phyloP scores from a whole-genome alignment of 2,797 vertebrate genomes.

The Buceros bicornis region DNA sequence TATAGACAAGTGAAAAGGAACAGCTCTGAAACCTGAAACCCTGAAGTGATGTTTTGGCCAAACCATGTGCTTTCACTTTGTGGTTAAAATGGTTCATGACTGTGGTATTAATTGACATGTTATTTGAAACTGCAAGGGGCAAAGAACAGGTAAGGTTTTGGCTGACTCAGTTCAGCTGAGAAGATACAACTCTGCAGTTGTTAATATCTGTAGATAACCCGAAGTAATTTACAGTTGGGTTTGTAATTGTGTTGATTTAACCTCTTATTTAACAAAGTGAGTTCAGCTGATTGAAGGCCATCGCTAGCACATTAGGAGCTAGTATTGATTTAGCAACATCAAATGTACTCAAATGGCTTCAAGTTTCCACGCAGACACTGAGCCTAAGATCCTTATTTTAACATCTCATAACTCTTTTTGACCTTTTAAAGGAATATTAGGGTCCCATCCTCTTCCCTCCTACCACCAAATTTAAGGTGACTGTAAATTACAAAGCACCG shows the following conservation, averaged over 20 bases:
- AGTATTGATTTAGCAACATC: not conserved
- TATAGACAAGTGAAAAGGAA: not conserved
- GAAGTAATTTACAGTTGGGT: not conserved
- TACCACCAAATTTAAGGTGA: not conserved
- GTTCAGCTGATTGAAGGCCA: not conserved
- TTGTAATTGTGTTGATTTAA: not conserved
- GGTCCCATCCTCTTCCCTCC: not conserved
- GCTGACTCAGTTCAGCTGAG: not conserved
- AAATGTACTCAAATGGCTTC: not conserved
- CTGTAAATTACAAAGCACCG: not conserved
- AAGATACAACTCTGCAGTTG: not conserved
- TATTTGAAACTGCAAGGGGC: not conserved
- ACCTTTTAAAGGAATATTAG: not conserved
- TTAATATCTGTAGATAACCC: not conserved
- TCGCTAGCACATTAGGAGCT: not conserved
- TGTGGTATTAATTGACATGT: not conserved
- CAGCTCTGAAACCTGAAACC: not conserved
- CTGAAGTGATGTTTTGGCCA: not conserved
- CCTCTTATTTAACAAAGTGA: not conserved
- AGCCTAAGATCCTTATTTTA: not conserved
- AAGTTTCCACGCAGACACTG: not conserved
- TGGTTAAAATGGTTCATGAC: not conserved
- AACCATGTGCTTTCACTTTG: not conserved
- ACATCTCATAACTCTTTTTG: not conserved
- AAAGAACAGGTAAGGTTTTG: not conserved